Percentiles rank a stretch among this genome's conserved stretches.
phyloP scores from a whole-genome alignment of 1,140 invertebrate genomes.

The Dreissena rostriformis region DNA sequence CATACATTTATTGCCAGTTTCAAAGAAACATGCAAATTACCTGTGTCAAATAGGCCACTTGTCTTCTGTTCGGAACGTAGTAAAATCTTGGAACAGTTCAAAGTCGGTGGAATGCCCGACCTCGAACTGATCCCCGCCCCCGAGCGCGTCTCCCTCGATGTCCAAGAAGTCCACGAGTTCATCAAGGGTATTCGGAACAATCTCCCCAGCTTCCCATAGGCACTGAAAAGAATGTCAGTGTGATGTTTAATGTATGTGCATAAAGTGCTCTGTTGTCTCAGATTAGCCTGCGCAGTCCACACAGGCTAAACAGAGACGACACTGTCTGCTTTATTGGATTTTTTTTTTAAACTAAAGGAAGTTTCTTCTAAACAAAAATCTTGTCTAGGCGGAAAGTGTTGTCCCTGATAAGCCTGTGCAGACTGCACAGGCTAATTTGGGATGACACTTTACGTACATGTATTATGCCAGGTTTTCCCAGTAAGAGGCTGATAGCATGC shows the following conservation, averaged over 20 bases:
- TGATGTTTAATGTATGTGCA: not conserved
- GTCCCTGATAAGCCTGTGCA: not conserved
- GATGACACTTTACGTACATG: not conserved
- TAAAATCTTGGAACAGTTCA: conserved; percentile 29
- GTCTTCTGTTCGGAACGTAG: conserved; percentile 57
- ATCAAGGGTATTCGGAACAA: conserved; percentile 57
- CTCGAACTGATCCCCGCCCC: conserved; percentile 8
- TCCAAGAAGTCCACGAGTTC: conserved; percentile 53
- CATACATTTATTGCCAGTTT: too few species aligned
- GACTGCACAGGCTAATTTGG: not conserved
- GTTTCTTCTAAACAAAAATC: not conserved
- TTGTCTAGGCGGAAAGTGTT: too few species aligned
- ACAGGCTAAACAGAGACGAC: not conserved
- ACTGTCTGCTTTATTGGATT: too few species aligned
- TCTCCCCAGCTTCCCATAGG: conserved; percentile 52
- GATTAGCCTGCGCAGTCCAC: not conserved
- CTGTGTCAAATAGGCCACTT: conserved; percentile 56
- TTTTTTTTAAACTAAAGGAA: too few species aligned
- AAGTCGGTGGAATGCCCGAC: not conserved
- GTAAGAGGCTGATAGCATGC: too few species aligned
- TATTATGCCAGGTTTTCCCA: not conserved
- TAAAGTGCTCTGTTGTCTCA: too few species aligned
- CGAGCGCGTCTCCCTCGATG: conserved; percentile 28
- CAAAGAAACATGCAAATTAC: conserved; percentile 10
- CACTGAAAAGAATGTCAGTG: conserved; percentile 17